These are phyloP conservation scores for Protosalanx chinensis DNA, from an alignment of 2,797 vertebrate genomes.

Conservation along the genomic window DNA sequence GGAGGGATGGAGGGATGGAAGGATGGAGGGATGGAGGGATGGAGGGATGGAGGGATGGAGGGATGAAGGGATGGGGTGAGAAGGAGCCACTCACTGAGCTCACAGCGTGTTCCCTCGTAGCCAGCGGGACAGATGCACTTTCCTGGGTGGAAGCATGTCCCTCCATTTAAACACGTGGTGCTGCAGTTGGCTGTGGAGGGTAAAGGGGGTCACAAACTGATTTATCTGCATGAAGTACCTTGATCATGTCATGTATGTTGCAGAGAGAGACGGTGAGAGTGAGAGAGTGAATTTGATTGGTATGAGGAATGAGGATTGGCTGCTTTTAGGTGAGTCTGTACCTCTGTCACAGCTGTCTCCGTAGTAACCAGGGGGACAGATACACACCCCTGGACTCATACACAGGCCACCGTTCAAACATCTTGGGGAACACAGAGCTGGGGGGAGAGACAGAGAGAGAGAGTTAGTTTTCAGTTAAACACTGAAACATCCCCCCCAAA, in stretches of 20 bases:
- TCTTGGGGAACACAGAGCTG: slow-evolving; percentile 78
- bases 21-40: not conserved
- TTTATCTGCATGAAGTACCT: not conserved
- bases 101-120: slow-evolving; percentile 81
- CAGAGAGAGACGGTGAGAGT: not conserved
- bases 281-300: not conserved
- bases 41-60: not conserved
- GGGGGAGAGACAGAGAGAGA: not conserved
- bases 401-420: slow-evolving; percentile 86
- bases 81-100: slow-evolving; percentile 78
- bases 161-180: slow-evolving; percentile 82
- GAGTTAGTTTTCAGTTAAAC: not conserved
- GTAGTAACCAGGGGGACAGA: slow-evolving; percentile 84
- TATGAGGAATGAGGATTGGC: not conserved
- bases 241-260: not conserved
- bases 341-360: slow-evolving; percentile 87
- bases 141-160: slow-evolving; percentile 84
- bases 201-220: not conserved
- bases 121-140: slow-evolving; percentile 85
- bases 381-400: slow-evolving; percentile 83
- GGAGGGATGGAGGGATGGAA: too few species aligned
- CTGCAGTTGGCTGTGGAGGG: slow-evolving; percentile 80
- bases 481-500: too few species aligned
- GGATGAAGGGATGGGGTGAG: not conserved
- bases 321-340: slow-evolving; percentile 45